Conservation (phyloP, 2,113 vertebrate genomes). For the Aramus guarauna region DNA sequence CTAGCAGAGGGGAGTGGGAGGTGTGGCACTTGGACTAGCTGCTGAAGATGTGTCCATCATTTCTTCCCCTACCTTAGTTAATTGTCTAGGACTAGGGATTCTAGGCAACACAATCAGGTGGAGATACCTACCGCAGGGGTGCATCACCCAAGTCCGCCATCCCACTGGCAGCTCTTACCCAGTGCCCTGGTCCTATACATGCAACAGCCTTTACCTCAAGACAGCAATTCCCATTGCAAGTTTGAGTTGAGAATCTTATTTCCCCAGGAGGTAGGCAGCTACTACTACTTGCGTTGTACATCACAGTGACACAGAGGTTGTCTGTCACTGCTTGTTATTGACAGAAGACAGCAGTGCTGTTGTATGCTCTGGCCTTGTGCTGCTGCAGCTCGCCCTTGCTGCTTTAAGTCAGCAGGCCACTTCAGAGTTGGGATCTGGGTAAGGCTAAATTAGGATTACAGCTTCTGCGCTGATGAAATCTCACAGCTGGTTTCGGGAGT, state of each 20-base stretch:
- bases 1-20: not conserved
- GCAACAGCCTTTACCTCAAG: not conserved
- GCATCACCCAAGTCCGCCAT: not conserved
- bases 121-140: not conserved
- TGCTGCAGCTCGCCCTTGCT: not conserved
- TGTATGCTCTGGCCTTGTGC: not conserved
- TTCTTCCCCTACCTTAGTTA: not conserved
- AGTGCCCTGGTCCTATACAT: too few species aligned
- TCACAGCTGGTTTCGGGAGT: not conserved
- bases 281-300: accelerated
- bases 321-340: not conserved
- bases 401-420: not conserved
- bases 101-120: not conserved
- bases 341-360: not conserved
- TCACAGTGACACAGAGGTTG: not conserved
- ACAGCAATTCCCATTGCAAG: not conserved
- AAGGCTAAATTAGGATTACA: not conserved
- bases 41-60: not conserved
- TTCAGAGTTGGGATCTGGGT: not conserved
- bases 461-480: not conserved
- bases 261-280: not conserved
- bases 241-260: not conserved
- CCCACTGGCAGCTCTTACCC: not conserved
- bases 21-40: not conserved
- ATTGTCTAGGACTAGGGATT: not conserved